phyloP scores from a whole-genome alignment of 2,797 vertebrate species.

The Rhinella marina region DNA sequence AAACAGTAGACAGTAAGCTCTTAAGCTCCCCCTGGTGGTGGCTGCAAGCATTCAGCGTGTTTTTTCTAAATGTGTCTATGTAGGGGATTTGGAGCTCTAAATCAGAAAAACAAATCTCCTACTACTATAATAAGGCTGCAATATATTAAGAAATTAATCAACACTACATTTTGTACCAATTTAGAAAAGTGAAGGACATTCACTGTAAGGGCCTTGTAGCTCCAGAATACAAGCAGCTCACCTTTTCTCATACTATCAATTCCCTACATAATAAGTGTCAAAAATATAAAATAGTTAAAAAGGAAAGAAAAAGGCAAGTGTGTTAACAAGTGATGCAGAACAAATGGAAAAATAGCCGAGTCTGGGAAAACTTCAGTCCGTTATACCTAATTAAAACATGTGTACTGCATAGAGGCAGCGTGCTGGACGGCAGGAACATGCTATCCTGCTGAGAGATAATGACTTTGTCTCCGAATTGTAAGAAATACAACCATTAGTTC shows the following conservation, averaged over 20 bases:
- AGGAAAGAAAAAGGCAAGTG: constrained; percentile 18
- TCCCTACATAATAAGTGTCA: background rate
- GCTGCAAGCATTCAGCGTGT: no score
- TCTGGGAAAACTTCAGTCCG: constrained; percentile 56
- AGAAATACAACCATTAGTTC: constrained; percentile 52
- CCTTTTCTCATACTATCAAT: background rate
- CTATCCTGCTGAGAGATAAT: constrained; percentile 61
- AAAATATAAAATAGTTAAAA: constrained; percentile 1
- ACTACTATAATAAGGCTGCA: no score
- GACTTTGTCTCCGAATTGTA: constrained; percentile 56
- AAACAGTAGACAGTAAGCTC: no score
- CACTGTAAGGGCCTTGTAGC: background rate
- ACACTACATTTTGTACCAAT: background rate
- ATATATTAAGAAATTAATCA: background rate
- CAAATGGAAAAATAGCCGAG: constrained; percentile 44
- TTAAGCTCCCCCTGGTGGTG: no score
- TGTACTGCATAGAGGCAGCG: constrained; percentile 31
- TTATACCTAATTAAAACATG: constrained; percentile 61
- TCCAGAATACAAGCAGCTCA: background rate
- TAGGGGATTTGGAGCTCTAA: no score
- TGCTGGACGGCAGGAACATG: constrained; percentile 30
- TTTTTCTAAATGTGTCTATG: no score
- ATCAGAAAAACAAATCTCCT: no score
- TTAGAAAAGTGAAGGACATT: background rate
- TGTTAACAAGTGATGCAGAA: constrained; percentile 44